A percentile compares a stretch with the other conserved stretches of the same genome.
Evolutionary conservation across 2,797 vertebrate genomes (phyloP).

Genomic region (Xenopus petersii): DNA sequence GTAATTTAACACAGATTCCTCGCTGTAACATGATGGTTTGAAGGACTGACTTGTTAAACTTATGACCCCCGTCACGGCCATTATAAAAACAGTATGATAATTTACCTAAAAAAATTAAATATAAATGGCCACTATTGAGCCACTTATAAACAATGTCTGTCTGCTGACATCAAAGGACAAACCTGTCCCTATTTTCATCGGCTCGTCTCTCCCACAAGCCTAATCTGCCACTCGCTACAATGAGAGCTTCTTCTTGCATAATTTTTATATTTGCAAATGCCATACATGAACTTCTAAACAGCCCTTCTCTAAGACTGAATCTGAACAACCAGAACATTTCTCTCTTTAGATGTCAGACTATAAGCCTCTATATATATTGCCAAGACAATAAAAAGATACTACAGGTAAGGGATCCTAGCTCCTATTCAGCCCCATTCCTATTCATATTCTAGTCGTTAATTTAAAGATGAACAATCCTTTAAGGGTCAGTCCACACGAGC

Average conservation of each 20-base stretch:
- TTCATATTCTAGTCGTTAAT: too few relatives aligned
- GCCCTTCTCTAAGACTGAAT: background rate
- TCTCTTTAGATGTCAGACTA: too few relatives aligned
- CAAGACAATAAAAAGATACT: too few relatives aligned
- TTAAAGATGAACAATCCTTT: too few relatives aligned
- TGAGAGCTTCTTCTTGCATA: constrained; percentile 10
- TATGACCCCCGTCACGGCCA: constrained; percentile 28
- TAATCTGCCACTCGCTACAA: constrained; percentile 33
- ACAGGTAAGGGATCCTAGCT: too few relatives aligned
- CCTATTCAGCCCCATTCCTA: too few relatives aligned
- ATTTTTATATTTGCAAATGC: constrained; percentile 8
- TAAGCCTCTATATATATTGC: too few relatives aligned
- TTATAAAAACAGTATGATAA: constrained; percentile 19
- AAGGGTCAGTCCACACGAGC: too few relatives aligned
- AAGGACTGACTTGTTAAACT: constrained; percentile 37
- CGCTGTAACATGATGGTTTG: constrained; percentile 4
- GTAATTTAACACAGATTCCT: constrained; percentile 18
- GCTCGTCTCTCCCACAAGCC: constrained; percentile 32
- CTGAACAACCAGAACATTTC: background rate
- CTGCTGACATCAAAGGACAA: constrained; percentile 21
- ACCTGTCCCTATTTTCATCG: constrained; percentile 35
- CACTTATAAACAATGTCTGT: constrained; percentile 20
- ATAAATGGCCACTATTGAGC: constrained; percentile 31
- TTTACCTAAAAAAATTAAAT: constrained; percentile 17
- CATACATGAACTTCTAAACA: constrained; percentile 44